Percentiles rank a stretch among this genome's conserved stretches.
Evolutionary conservation across 2,888 invertebrate genomes (phyloP).

Genomic region (Megaustenia siamemsis): DNA sequence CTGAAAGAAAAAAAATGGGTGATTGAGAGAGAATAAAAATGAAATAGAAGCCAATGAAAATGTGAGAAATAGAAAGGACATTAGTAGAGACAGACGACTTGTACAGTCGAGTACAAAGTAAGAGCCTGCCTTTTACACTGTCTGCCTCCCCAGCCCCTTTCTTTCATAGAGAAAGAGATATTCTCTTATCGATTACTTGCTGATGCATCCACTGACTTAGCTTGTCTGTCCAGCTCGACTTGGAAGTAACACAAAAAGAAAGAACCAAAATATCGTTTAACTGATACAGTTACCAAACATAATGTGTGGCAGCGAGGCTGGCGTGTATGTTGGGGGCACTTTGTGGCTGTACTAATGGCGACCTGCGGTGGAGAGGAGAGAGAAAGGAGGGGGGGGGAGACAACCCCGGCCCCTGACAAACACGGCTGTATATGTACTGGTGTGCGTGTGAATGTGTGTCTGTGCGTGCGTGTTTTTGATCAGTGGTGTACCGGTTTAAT

Average conservation of each 20-base stretch:
- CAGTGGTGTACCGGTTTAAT: neutral
- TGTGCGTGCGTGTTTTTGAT: neutral
- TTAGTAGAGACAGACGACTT: neutral
- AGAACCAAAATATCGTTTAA: slow-evolving; percentile 34
- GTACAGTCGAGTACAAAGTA: slow-evolving; percentile 19
- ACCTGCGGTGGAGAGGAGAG: neutral
- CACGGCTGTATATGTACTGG: neutral
- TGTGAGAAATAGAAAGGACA: neutral
- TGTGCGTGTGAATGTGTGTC: neutral
- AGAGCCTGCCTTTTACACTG: too few species aligned
- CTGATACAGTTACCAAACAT: slow-evolving; percentile 35
- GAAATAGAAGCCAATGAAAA: neutral
- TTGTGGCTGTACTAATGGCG: slow-evolving; percentile 10
- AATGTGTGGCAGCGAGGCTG: neutral
- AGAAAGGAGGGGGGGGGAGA: neutral
- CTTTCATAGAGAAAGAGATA: slow-evolving; percentile 28
- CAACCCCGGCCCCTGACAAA: too few species aligned
- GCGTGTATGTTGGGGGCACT: slow-evolving; percentile 18
- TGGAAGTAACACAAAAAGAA: slow-evolving; percentile 37
- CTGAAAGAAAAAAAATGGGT: neutral
- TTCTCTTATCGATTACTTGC: slow-evolving; percentile 44
- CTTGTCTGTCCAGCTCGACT: slow-evolving; percentile 16
- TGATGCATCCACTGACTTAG: slow-evolving; percentile 38
- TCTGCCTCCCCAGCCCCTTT: neutral
- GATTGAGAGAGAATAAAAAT: neutral